Percentiles rank a stretch among this genome's conserved stretches.
Conservation (phyloP, 2,113 vertebrate species). For the Equus przewalskii region DNA sequence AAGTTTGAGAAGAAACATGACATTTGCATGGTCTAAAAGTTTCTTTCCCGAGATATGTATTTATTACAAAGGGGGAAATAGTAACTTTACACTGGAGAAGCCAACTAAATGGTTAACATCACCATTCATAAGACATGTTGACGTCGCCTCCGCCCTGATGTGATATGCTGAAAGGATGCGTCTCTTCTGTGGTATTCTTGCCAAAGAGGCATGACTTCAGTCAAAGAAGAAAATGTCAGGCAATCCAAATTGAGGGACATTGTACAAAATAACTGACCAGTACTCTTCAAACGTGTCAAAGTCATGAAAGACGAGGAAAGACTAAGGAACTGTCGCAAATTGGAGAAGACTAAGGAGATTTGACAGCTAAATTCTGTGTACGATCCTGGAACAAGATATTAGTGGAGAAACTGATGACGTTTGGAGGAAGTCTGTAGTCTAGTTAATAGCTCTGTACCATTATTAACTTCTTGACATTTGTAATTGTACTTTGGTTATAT, state of each 20-base stretch:
- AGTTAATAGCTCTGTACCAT: background rate
- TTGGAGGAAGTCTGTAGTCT: background rate
- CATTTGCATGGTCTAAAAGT: conserved; percentile 4
- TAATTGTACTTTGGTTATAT: background rate
- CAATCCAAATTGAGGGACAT: background rate
- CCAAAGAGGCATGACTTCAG: background rate
- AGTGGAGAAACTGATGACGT: background rate
- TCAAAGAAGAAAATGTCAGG: background rate
- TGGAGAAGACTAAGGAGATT: background rate
- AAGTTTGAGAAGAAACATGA: background rate
- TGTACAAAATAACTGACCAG: background rate
- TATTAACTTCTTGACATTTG: background rate
- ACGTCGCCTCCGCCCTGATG: rapidly evolving
- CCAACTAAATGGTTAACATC: background rate
- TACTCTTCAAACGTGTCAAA: background rate
- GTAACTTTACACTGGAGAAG: background rate
- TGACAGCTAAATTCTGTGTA: background rate
- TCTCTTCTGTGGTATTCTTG: background rate
- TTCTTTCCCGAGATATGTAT: background rate
- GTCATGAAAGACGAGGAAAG: background rate
- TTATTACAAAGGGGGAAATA: background rate
- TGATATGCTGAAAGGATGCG: background rate
- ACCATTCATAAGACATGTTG: background rate
- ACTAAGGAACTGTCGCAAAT: background rate
- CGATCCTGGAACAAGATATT: background rate